Conservation (phyloP, 2,888 invertebrate species). For the Arctia plantaginis region DNA sequence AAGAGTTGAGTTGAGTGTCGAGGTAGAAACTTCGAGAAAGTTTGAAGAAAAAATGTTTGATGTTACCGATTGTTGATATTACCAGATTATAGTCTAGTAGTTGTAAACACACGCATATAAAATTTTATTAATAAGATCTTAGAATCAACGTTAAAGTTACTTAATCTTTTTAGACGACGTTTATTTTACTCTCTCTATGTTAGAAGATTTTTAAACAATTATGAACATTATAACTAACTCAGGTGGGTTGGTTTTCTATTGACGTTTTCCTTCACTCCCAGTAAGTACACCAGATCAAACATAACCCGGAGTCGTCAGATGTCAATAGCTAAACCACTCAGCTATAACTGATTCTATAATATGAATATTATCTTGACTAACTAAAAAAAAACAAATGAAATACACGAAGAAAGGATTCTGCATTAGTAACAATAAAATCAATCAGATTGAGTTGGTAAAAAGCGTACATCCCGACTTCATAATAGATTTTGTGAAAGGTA, state of each 20-base stretch:
- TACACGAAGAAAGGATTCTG: background rate
- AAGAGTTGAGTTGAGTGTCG: constrained; percentile 56
- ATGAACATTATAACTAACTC: background rate
- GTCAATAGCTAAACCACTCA: background rate
- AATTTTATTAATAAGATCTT: background rate
- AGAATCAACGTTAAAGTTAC: background rate
- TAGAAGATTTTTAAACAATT: background rate
- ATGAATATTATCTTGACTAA: background rate
- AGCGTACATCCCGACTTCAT: background rate
- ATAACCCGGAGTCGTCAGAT: background rate
- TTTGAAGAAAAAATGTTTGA: constrained; percentile 46
- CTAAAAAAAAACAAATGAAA: background rate
- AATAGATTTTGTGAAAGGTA: no score
- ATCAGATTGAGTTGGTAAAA: background rate
- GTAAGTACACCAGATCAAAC: background rate
- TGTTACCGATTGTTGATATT: constrained; percentile 23
- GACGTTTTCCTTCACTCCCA: background rate
- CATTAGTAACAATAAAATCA: background rate
- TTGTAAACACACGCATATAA: background rate
- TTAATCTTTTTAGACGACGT: background rate
- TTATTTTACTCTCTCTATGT: background rate
- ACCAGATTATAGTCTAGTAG: background rate
- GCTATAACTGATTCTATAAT: background rate
- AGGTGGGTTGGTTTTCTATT: background rate
- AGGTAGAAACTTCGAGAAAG: constrained; percentile 56